phyloP scores from a whole-genome alignment of 2,113 vertebrate genomes.

The Vulpes ferrilata region DNA sequence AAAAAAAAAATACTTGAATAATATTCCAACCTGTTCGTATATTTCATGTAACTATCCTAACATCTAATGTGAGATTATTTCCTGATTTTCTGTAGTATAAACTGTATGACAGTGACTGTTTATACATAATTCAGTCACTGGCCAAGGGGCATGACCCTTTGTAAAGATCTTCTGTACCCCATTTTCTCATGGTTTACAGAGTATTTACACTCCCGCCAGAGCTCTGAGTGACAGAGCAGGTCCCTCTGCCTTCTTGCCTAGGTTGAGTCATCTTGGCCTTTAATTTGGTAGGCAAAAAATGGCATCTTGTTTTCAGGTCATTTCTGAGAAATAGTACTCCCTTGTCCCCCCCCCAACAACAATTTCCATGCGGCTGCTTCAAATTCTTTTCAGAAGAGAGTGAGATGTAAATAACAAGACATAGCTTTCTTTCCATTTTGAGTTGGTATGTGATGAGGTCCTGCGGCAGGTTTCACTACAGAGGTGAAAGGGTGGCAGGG shows the following conservation, averaged over 20 bases:
- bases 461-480: background rate
- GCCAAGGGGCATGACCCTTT: background rate
- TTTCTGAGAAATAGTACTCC: conserved; percentile 70
- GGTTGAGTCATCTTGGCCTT: conserved; percentile 54
- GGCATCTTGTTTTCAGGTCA: conserved; percentile 40
- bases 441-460: background rate
- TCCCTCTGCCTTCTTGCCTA: background rate
- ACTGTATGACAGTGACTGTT: background rate
- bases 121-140: background rate
- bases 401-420: background rate
- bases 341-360: background rate
- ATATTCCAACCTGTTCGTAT: background rate
- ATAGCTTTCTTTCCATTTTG: background rate
- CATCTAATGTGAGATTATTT: background rate
- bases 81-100: background rate
- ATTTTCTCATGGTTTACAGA: background rate
- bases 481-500: background rate
- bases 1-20: background rate
- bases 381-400: conserved; percentile 5
- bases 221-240: background rate
- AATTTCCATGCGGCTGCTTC: conserved; percentile 21
- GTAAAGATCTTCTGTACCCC: background rate
- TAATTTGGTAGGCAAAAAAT: conserved; percentile 71
- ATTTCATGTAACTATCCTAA: background rate
- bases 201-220: background rate